Conservation (phyloP, 1,140 invertebrate genomes). For the Ips typographus region DNA sequence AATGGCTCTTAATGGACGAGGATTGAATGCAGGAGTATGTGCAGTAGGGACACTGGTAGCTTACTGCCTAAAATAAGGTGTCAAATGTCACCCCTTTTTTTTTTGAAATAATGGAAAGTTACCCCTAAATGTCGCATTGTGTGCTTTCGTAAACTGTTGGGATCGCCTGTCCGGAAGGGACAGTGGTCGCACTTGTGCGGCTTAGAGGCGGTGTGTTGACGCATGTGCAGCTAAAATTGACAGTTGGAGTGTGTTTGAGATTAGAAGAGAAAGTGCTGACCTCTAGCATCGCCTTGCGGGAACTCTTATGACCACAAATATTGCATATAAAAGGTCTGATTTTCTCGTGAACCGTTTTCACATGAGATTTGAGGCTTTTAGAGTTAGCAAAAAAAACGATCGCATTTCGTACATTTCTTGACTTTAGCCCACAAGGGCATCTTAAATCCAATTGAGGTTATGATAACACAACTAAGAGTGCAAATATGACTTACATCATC, state of each 20-base stretch:
- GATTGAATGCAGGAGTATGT: constrained; percentile 69
- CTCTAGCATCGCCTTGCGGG: constrained; percentile 67
- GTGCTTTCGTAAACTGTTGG: constrained; percentile 72
- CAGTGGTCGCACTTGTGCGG: constrained; percentile 70
- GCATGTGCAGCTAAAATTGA: constrained; percentile 54
- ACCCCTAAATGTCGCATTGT: constrained; percentile 73
- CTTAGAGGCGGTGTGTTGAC: constrained; percentile 75
- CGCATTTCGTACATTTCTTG: constrained; percentile 70
- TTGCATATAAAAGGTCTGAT: constrained; percentile 75
- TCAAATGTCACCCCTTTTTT: not conserved
- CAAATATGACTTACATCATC: constrained; percentile 44
- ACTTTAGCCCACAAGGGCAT: constrained; percentile 61
- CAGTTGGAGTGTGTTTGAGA: not conserved
- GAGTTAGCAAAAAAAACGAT: constrained; percentile 70
- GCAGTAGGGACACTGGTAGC: constrained; percentile 70
- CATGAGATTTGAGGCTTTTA: constrained; percentile 74
- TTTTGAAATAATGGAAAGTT: not conserved
- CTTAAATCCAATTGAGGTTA: constrained; percentile 26
- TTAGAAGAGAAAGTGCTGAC: constrained; percentile 49
- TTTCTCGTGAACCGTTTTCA: constrained; percentile 76
- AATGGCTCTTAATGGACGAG: constrained; percentile 67
- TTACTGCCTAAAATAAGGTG: constrained; percentile 36
- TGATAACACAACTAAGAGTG: not conserved
- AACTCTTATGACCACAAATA: constrained; percentile 73
- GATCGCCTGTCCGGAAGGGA: constrained; percentile 69